Base-by-base conservation (phyloP, 2,888 invertebrate species). In the Hydraecia micacea region DNA sequence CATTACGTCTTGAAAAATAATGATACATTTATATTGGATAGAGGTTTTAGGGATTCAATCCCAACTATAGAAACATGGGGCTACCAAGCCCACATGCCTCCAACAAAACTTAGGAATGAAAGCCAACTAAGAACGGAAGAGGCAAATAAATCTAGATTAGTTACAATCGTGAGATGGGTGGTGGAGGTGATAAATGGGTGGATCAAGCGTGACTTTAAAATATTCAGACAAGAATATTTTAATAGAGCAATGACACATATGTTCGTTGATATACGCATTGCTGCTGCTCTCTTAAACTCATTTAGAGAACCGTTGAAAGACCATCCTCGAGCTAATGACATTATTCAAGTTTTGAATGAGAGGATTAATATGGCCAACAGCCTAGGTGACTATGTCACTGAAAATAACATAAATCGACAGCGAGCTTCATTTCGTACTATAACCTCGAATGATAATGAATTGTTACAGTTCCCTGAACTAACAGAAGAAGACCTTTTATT, bases 181-280 rank as follows among this genome's bases (percentile, higher is more conserved):
- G 65, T 39, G 11, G 65, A 39, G 25, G 65, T 39, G 5, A 65
- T 39, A 65, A 39, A 65, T 65, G 65, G 39, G 65, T 65, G 67
- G 46, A 67, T 46, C 9, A 67, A 67, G 28, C 42, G 67, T 1
- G 67, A 67, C 0, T 67, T 60, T 13, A 60, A 28, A 60, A 60
- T 60, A 60, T 60, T 60, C 3, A 60, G 58, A 60, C 58, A 60
- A 60, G 58, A 58, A 58, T n/a, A 58, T 58, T 58, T 58, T 58
- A 58, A 67, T 67, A 67, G 42, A 67, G 66, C 42, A 67, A 67
- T 67, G 66, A 67, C 66, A 2, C 66, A 67, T 67, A 67, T 67
- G 66, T 42, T 67, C 28, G 5, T 67, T 42, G 42, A 67, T 18
- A 67, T 67, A 67, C 66, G 66, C 42, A 67, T 67, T 67, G 66